These are phyloP conservation scores for Ips nitidus DNA, from an alignment of 1,140 invertebrate species.

Conservation along the genomic window DNA sequence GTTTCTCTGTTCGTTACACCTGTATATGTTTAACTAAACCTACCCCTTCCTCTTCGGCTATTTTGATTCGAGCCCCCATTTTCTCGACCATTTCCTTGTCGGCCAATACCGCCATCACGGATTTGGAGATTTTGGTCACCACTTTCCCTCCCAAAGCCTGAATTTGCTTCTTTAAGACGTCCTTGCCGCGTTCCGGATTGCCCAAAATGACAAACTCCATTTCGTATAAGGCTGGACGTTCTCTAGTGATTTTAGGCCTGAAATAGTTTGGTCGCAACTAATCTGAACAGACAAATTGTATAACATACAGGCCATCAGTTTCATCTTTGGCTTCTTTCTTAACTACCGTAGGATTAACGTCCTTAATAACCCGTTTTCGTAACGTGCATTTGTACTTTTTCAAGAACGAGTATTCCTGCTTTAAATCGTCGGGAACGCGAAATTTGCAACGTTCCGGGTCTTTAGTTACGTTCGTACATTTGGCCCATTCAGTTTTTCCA, in stretches of 20 bases:
- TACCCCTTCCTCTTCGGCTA: slow-evolving; percentile 69
- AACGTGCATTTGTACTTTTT: slow-evolving; percentile 69
- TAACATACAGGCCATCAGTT: slow-evolving; percentile 42
- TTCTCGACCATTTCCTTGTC: slow-evolving; percentile 70
- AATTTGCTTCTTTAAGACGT: slow-evolving; percentile 69
- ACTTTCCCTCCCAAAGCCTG: slow-evolving; percentile 75
- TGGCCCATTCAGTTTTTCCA: slow-evolving; percentile 89
- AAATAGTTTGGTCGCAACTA: slow-evolving; percentile 30
- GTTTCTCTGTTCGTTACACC: too few species aligned
- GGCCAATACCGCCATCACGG: slow-evolving; percentile 76
- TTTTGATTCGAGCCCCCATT: slow-evolving; percentile 63
- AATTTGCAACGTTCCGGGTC: slow-evolving; percentile 76
- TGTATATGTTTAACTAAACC: neutral
- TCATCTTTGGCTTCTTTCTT: slow-evolving; percentile 62
- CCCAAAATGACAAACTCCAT: slow-evolving; percentile 79
- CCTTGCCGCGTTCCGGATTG: slow-evolving; percentile 60
- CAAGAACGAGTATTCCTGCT: slow-evolving; percentile 63
- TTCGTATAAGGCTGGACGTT: slow-evolving; percentile 70
- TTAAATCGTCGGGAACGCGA: slow-evolving; percentile 68
- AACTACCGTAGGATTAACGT: slow-evolving; percentile 56
- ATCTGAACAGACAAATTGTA: neutral
- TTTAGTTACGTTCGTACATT: slow-evolving; percentile 74
- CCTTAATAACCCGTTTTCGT: slow-evolving; percentile 63
- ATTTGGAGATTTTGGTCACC: slow-evolving; percentile 64
- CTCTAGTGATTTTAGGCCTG: slow-evolving; percentile 62